Percentiles rank a stretch among this genome's conserved stretches.
Evolutionary conservation across 2,797 vertebrate genomes (phyloP).

Genomic region (Takifugu ocellatus): DNA sequence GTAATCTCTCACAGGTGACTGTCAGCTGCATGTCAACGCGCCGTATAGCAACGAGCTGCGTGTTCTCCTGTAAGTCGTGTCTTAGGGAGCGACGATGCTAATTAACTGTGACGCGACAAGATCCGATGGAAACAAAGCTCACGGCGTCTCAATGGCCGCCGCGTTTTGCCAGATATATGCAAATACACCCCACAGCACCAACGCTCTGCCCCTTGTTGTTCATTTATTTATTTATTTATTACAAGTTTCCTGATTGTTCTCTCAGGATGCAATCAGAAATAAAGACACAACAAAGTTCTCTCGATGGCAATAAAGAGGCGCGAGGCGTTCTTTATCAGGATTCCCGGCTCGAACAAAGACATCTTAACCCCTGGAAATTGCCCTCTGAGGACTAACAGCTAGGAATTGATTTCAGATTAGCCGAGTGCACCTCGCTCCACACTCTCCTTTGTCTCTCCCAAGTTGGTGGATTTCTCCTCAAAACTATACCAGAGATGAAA

Average conservation of each 20-base stretch:
- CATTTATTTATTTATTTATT: conserved; percentile 55
- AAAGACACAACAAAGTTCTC: conserved; percentile 52
- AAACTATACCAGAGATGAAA: conserved; percentile 71
- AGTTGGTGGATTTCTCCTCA: conserved; percentile 66
- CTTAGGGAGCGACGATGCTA: conserved; percentile 33
- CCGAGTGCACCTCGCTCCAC: conserved; percentile 52
- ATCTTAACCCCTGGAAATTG: conserved; percentile 68
- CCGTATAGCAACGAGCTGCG: conserved; percentile 27
- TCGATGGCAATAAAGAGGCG: conserved; percentile 50
- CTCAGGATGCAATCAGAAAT: conserved; percentile 49
- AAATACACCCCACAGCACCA: conserved; percentile 71
- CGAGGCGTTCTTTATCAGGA: conserved; percentile 40
- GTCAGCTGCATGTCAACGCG: conserved; percentile 49
- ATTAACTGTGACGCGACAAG: conserved; percentile 56
- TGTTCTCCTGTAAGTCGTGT: conserved; percentile 62
- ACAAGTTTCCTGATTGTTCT: conserved; percentile 55
- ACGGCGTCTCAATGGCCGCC: conserved; percentile 66
- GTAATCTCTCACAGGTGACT: conserved; percentile 79
- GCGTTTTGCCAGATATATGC: conserved; percentile 77
- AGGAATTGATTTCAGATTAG: conserved; percentile 73
- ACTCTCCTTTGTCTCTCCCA: conserved; percentile 69
- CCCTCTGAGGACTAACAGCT: conserved; percentile 61
- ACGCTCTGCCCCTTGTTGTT: conserved; percentile 53
- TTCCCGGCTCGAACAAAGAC: conserved; percentile 55
- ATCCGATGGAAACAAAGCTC: conserved; percentile 47